Evolutionary conservation across 35 echinoderm and acorn worm species (phyloP).

Genomic region (Stichopus chloronotus): DNA sequence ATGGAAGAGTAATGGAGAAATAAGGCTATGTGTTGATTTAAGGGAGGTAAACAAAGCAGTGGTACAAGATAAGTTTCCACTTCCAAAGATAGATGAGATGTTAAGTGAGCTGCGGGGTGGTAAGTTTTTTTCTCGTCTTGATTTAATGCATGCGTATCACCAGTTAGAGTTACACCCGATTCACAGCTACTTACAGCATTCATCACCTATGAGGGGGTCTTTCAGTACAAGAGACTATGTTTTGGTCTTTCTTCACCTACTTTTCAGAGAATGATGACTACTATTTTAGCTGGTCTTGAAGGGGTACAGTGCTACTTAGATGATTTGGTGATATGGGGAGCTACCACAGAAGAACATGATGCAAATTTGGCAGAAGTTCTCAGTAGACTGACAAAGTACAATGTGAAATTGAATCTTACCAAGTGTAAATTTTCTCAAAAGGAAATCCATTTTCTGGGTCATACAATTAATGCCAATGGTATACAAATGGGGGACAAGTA

Average conservation of each 20-base stretch:
- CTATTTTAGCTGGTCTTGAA: constrained; percentile 49
- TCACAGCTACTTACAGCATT: constrained; percentile 46
- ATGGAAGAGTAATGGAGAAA: constrained; percentile 52
- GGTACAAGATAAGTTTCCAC: constrained; percentile 58
- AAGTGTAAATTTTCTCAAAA: too few relatives aligned
- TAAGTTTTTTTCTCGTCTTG: constrained; percentile 39
- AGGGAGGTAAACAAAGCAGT: constrained; percentile 63
- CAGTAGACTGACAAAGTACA: too few relatives aligned
- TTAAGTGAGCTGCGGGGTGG: constrained; percentile 40
- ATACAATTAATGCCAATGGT: too few relatives aligned
- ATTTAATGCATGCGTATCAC: constrained; percentile 54
- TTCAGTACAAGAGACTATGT: constrained; percentile 62
- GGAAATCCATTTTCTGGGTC: too few relatives aligned
- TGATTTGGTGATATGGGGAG: too few relatives aligned
- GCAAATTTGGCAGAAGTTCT: too few relatives aligned
- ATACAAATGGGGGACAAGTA: too few relatives aligned
- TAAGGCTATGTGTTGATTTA: constrained; percentile 65
- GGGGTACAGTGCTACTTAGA: too few relatives aligned
- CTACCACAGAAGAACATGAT: too few relatives aligned
- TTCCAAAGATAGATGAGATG: constrained; percentile 66
- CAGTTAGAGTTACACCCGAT: constrained; percentile 45
- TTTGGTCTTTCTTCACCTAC: constrained; percentile 64
- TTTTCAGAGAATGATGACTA: constrained; percentile 69
- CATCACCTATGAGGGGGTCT: constrained; percentile 69
- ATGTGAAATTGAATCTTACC: too few relatives aligned